phyloP scores from a whole-genome alignment of 2,113 vertebrate species.

The Pelodiscus sinensis region DNA sequence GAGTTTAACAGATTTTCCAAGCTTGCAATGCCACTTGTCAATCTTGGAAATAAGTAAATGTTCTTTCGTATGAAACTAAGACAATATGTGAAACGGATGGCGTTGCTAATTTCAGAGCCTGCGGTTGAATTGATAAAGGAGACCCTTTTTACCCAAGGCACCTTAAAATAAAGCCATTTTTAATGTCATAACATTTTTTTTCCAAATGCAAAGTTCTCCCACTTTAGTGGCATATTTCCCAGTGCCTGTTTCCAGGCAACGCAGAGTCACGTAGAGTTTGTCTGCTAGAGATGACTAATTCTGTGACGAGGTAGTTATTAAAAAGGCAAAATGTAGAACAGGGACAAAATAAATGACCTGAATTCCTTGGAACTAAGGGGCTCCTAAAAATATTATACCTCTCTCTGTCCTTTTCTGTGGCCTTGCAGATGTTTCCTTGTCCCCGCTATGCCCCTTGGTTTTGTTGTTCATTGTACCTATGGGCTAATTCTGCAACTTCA shows the following conservation, averaged over 20 bases:
- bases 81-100: fast-evolving
- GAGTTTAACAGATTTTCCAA: neutral
- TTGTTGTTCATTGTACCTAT: neutral
- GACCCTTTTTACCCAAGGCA: neutral
- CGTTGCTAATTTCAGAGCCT: fast-evolving
- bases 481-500: neutral
- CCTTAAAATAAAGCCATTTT: neutral
- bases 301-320: neutral
- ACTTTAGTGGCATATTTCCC: neutral
- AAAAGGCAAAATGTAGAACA: neutral
- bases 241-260: neutral
- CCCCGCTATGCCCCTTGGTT: neutral
- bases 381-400: neutral
- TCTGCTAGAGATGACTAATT: neutral
- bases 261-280: neutral
- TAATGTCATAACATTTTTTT: fast-evolving
- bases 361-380: neutral
- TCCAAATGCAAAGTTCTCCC: neutral
- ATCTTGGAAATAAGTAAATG: fast-evolving
- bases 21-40: neutral
- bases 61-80: fast-evolving
- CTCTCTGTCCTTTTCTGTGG: constrained; percentile 12
- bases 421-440: neutral
- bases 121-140: no score
- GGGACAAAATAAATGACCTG: neutral